phyloP scores from a whole-genome alignment of 2,797 vertebrate genomes.

The Parauchenoglanis punctatus region DNA sequence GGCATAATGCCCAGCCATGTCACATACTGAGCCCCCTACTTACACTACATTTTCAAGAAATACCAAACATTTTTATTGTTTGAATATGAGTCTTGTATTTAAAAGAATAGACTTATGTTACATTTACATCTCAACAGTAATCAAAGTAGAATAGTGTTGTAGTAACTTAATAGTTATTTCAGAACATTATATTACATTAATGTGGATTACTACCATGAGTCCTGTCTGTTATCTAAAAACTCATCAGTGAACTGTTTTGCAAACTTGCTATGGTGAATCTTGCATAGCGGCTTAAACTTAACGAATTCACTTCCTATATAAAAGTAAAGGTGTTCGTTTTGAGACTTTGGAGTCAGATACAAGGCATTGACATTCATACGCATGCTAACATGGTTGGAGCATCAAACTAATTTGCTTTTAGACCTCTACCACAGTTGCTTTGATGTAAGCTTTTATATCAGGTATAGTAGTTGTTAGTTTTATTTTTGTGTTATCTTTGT shows the following conservation, averaged over 20 bases:
- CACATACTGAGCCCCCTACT: background rate
- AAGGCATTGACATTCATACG: background rate
- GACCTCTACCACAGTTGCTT: background rate
- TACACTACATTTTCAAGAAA: background rate
- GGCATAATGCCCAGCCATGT: background rate
- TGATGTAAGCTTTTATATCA: background rate
- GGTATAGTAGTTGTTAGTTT: background rate
- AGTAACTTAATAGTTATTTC: background rate
- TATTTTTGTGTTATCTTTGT: background rate
- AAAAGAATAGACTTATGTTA: background rate
- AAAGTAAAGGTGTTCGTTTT: background rate
- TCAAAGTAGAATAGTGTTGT: background rate
- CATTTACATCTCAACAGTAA: background rate
- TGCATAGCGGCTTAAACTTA: background rate
- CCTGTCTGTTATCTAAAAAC: background rate
- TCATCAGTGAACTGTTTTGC: background rate
- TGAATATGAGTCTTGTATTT: background rate
- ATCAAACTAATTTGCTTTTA: background rate
- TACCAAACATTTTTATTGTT: background rate
- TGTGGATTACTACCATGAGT: background rate
- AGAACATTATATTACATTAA: background rate
- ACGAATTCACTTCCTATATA: background rate
- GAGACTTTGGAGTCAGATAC: background rate
- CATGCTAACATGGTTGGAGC: background rate
- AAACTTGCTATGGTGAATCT: background rate